Percentiles rank a stretch among this genome's conserved stretches.
Conservation (phyloP, 2,888 invertebrate species). For the Stenurella melanura region DNA sequence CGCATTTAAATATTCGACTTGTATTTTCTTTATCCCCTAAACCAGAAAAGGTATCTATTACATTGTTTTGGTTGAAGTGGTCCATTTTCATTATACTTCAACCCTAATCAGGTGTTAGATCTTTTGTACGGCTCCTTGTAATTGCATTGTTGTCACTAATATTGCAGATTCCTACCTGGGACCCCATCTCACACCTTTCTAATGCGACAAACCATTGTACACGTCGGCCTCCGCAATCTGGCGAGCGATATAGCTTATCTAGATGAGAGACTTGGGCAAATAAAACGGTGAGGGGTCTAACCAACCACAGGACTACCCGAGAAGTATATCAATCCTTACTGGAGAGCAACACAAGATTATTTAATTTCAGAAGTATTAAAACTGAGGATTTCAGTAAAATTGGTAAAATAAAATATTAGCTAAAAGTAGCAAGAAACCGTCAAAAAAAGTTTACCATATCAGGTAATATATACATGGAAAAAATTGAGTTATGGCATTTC, state of each 20-base stretch:
- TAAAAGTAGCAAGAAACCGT: too few species aligned
- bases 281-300: neutral
- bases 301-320: neutral
- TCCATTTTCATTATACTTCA: constrained; percentile 58
- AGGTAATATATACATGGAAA: too few species aligned
- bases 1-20: constrained; percentile 14
- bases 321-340: too few species aligned
- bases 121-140: constrained; percentile 66
- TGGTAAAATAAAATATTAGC: too few species aligned
- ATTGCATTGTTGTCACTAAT: constrained; percentile 64
- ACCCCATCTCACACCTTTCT: constrained; percentile 54
- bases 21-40: constrained; percentile 12
- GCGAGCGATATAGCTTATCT: neutral
- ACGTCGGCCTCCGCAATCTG: constrained; percentile 58
- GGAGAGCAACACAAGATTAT: too few species aligned
- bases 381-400: too few species aligned
- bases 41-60: constrained; percentile 60
- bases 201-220: constrained; percentile 67
- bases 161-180: constrained; percentile 61
- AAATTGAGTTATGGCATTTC: too few species aligned
- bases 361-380: too few species aligned
- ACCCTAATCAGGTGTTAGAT: constrained; percentile 62
- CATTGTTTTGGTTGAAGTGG: constrained; percentile 66
- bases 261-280: neutral
- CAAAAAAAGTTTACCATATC: too few species aligned